A percentile compares a stretch with the other conserved stretches of the same genome.
These are phyloP conservation scores for Oreocharis arfaki DNA, from an alignment of 2,113 vertebrate species.

Conservation along the genomic window DNA sequence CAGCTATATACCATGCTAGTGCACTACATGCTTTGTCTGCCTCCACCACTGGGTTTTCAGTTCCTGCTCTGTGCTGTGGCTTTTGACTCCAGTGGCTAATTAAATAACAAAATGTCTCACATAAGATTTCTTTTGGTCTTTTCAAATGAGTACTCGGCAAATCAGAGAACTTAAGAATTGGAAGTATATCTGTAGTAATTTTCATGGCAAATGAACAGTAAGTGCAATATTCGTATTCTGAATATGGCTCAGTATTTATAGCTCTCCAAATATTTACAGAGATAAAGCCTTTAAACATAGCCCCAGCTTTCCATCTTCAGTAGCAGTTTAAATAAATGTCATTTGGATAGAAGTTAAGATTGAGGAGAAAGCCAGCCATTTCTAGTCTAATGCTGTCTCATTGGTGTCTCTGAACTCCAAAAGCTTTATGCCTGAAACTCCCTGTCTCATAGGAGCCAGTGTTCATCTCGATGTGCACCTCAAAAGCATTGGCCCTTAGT, in stretches of 20 bases:
- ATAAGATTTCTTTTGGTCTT: not conserved
- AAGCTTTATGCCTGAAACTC: not conserved
- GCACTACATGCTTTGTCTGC: not conserved
- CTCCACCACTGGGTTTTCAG: not conserved
- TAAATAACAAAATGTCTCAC: not conserved
- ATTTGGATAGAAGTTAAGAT: not conserved
- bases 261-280: conserved; percentile 54
- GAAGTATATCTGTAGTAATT: not conserved
- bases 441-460: not conserved
- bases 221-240: not conserved
- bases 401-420: not conserved
- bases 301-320: conserved; percentile 9
- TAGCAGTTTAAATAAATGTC: conserved; percentile 23
- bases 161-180: not conserved
- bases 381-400: not conserved
- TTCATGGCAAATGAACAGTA: conserved; percentile 8
- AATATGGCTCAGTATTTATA: conserved; percentile 19
- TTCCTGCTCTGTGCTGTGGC: not conserved
- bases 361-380: not conserved
- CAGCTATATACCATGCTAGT: not conserved
- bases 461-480: not conserved
- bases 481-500: not conserved
- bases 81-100: not conserved
- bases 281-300: conserved; percentile 24
- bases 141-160: not conserved